These are phyloP conservation scores for Frankliniella intonsa DNA, from an alignment of 2,888 invertebrate species.

Conservation along the genomic window DNA sequence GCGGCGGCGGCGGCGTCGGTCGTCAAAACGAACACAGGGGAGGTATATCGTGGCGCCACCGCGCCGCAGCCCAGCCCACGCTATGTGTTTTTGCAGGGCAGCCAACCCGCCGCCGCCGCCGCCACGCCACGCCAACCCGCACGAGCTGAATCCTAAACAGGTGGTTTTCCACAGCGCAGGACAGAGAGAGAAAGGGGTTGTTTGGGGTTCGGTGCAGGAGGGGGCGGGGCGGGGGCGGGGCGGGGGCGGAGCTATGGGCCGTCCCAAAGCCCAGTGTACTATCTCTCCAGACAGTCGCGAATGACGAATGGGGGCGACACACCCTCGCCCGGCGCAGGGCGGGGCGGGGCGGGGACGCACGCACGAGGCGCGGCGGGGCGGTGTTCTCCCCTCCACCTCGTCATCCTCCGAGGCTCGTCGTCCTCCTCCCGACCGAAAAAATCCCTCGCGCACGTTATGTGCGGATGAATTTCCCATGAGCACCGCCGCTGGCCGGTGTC, in stretches of 20 bases:
- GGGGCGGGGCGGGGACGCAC: too few relatives aligned
- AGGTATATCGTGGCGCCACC: too few relatives aligned
- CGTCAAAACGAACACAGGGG: too few relatives aligned
- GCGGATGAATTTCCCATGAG: conserved; percentile 16
- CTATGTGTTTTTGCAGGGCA: neutral
- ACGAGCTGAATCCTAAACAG: conserved; percentile 9
- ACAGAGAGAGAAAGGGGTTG: too few relatives aligned
- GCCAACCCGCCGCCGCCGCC: neutral
- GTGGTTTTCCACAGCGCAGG: neutral
- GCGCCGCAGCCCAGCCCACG: neutral
- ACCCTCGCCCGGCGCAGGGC: neutral
- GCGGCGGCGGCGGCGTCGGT: too few relatives aligned
- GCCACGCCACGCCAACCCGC: neutral
- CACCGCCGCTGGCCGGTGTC: neutral
- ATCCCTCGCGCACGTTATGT: too few relatives aligned
- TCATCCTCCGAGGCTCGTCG: too few relatives aligned
- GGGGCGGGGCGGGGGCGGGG: neutral
- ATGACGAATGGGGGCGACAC: neutral
- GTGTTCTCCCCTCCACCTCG: too few relatives aligned
- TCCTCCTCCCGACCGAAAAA: too few relatives aligned
- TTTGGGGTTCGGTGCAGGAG: neutral
- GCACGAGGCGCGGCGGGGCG: too few relatives aligned
- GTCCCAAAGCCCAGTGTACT: neutral
- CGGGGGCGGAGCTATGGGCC: neutral
- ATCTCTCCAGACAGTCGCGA: neutral